Evolutionary conservation across 2,797 vertebrate genomes (phyloP).

Genomic region (Luscinia megarhynchos): DNA sequence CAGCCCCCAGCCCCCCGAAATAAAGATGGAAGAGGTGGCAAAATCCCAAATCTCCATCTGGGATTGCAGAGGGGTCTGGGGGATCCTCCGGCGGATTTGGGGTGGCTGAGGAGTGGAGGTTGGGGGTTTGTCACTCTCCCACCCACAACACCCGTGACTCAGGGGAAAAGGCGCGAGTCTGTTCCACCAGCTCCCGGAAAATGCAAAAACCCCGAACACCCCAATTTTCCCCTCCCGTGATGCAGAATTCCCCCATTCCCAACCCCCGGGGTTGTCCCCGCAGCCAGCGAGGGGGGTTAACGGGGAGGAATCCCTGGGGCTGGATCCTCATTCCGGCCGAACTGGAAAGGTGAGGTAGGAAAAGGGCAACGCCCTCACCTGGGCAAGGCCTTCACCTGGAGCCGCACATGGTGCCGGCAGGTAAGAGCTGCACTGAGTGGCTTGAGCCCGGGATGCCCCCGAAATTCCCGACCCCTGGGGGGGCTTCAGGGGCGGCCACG

Average conservation of each 20-base stretch:
- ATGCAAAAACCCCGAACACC: accelerated
- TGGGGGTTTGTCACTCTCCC: background rate
- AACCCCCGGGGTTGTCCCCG: accelerated
- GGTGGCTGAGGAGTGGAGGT: accelerated
- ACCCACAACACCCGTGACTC: background rate
- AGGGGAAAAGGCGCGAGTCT: background rate
- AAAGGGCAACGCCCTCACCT: constrained; percentile 42
- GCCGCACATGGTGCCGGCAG: constrained; percentile 26
- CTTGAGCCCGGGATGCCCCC: background rate
- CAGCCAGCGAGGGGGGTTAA: constrained; percentile 51
- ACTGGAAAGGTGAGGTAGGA: constrained; percentile 74
- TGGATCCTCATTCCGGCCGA: background rate
- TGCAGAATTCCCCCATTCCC: background rate
- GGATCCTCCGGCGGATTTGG: accelerated
- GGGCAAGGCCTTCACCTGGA: constrained; percentile 19
- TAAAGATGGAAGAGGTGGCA: background rate
- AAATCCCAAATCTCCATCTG: background rate
- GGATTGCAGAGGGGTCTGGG: background rate
- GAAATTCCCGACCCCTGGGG: accelerated
- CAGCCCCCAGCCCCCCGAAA: background rate
- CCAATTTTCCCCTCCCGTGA: background rate
- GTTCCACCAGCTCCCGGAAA: background rate
- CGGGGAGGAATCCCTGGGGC: background rate
- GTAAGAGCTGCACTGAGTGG: background rate
- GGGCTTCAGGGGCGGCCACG: too few species aligned